Evolutionary conservation across 64 coral and sea anemone species (phyloP).

Genomic region (Montipora foliosa): DNA sequence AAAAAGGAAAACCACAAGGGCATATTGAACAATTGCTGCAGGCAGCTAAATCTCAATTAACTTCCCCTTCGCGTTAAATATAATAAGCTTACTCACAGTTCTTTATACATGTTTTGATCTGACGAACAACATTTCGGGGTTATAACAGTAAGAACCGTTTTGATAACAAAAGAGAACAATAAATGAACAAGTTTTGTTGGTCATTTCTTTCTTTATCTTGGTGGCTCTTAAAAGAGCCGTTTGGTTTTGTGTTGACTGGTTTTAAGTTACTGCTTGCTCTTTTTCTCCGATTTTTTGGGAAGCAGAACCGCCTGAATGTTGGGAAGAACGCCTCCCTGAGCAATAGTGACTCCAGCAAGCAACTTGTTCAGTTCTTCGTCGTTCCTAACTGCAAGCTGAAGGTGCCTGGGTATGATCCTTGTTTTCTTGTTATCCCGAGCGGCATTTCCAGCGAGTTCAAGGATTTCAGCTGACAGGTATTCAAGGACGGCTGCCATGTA

Average conservation of each 20-base stretch:
- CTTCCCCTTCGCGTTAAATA: too few species aligned
- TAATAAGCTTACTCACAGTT: too few species aligned
- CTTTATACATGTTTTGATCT: too few species aligned
- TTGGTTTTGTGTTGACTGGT: not conserved
- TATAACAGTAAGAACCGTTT: too few species aligned
- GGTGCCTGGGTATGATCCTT: constrained; percentile 36
- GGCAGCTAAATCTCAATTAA: too few species aligned
- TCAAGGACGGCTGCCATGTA: constrained; percentile 34
- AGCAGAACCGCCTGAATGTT: constrained; percentile 56
- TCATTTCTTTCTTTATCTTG: constrained; percentile 12
- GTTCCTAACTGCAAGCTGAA: constrained; percentile 40
- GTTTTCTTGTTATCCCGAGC: constrained; percentile 51
- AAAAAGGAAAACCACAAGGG: too few species aligned
- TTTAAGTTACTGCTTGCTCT: constrained; percentile 11
- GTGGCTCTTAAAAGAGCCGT: constrained; percentile 65
- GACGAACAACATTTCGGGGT: too few species aligned
- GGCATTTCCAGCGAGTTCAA: constrained; percentile 48
- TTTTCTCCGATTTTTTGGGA: constrained; percentile 49
- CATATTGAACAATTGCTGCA: too few species aligned
- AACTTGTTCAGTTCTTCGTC: constrained; percentile 57
- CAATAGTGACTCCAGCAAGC: constrained; percentile 32
- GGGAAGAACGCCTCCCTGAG: constrained; percentile 50
- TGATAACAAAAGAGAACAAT: too few species aligned
- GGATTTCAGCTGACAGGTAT: constrained; percentile 51
- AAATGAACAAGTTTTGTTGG: not conserved